Evolutionary conservation across 2,888 invertebrate genomes (phyloP).

Genomic region (Liopterus haemorrhoidalis): DNA sequence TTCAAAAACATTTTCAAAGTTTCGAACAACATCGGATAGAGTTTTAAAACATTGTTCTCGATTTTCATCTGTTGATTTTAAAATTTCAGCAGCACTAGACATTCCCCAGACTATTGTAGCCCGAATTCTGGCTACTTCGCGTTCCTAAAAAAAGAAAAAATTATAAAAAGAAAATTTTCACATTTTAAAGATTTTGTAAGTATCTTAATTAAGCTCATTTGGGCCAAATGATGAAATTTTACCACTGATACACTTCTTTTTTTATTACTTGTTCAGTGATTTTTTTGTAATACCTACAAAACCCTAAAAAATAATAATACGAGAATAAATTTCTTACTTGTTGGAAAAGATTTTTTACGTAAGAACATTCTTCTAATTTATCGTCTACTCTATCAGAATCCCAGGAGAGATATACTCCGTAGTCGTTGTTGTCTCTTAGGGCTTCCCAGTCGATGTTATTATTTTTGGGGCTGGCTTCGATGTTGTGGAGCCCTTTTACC

Average conservation of each 20-base stretch:
- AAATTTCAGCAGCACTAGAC: slow-evolving; percentile 36
- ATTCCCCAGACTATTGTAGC: slow-evolving; percentile 36
- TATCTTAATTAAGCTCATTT: no score
- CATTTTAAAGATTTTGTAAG: no score
- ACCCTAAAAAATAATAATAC: no score
- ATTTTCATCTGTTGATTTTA: slow-evolving; percentile 38
- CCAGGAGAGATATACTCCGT: slow-evolving; percentile 64
- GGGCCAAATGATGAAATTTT: no score
- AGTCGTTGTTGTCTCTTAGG: slow-evolving; percentile 71
- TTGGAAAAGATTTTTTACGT: slow-evolving; percentile 35
- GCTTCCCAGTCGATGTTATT: slow-evolving; percentile 56
- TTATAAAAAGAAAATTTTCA: neutral
- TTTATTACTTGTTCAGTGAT: no score
- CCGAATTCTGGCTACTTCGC: slow-evolving; percentile 30
- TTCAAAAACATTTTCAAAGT: slow-evolving; percentile 32
- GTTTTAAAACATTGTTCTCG: slow-evolving; percentile 36
- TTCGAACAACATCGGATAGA: slow-evolving; percentile 33
- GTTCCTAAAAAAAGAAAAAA: slow-evolving; percentile 1
- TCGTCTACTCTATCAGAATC: slow-evolving; percentile 52
- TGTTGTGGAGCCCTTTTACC: slow-evolving; percentile 50
- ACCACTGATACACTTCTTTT: no score
- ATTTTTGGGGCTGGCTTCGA: slow-evolving; percentile 56
- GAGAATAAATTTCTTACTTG: slow-evolving; percentile 40
- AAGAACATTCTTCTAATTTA: slow-evolving; percentile 42
- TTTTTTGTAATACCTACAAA: no score